Percentiles rank a stretch among this genome's conserved stretches.
phyloP scores from a whole-genome alignment of 2,113 vertebrate species.

The Cheirogaleus medius region DNA sequence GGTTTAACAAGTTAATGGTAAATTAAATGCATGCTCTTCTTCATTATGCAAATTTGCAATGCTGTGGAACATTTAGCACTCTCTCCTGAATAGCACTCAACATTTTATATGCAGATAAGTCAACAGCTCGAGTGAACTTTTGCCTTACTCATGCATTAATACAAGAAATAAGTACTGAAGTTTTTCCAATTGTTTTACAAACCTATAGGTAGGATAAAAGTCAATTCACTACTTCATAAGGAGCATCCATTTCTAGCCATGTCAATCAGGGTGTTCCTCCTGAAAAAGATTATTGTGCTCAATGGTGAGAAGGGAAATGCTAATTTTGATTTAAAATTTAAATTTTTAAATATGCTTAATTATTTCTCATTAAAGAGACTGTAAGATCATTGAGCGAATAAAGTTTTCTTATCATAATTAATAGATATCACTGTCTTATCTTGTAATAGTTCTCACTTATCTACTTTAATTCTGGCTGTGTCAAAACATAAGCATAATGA shows the following conservation, averaged over 20 bases:
- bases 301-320: background rate
- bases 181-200: background rate
- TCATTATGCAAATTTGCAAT: constrained; percentile 75
- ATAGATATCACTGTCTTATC: background rate
- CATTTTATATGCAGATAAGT: constrained; percentile 76
- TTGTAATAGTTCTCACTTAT: background rate
- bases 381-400: background rate
- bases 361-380: background rate
- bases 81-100: constrained; percentile 65
- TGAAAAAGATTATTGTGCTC: background rate
- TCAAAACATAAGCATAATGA: background rate
- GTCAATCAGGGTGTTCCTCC: background rate
- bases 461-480: background rate
- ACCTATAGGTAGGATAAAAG: background rate
- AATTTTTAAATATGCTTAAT: background rate
- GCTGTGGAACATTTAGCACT: constrained; percentile 68
- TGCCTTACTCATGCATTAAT: constrained; percentile 63
- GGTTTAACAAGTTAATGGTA: constrained; percentile 77
- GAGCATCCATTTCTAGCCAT: background rate
- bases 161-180: constrained; percentile 5
- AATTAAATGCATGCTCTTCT: constrained; percentile 73
- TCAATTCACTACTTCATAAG: background rate
- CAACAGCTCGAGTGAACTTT: constrained; percentile 71
- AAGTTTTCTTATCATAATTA: background rate
- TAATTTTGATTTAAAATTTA: constrained; percentile 25